Conservation (phyloP, 1,140 invertebrate species). For the Achatina immaculata region DNA sequence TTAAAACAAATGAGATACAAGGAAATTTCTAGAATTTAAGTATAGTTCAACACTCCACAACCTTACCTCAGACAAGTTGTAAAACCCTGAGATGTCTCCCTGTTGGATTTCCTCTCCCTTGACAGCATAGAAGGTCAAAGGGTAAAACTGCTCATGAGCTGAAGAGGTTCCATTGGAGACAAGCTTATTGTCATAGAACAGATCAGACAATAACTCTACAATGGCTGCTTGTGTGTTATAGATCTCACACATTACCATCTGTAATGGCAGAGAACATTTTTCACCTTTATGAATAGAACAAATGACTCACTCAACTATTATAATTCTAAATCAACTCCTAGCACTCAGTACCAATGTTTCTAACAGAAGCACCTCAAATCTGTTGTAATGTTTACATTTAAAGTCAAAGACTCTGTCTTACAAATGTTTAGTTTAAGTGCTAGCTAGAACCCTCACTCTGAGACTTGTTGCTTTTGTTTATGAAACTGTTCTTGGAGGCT, state of each 20-base stretch:
- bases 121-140: constrained; percentile 87
- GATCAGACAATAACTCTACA: constrained; percentile 83
- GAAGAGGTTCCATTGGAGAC: constrained; percentile 80
- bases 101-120: constrained; percentile 82
- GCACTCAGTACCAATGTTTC: constrained; percentile 1
- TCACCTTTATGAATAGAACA: too few species aligned
- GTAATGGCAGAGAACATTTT: background rate
- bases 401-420: too few species aligned
- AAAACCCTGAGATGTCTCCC: constrained; percentile 86
- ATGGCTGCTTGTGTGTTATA: constrained; percentile 89
- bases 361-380: too few species aligned
- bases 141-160: constrained; percentile 79
- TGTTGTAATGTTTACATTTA: too few species aligned
- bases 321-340: background rate
- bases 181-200: constrained; percentile 86
- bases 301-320: background rate
- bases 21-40: too few species aligned
- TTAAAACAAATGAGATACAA: too few species aligned
- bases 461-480: too few species aligned
- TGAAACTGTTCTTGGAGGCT: too few species aligned
- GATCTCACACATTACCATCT: constrained; percentile 85
- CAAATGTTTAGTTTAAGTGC: too few species aligned
- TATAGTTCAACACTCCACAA: too few species aligned
- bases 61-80: constrained; percentile 84
- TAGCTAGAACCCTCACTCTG: too few species aligned